phyloP scores from a whole-genome alignment of 1,140 invertebrate genomes.

The Zelostemma sp. region DNA sequence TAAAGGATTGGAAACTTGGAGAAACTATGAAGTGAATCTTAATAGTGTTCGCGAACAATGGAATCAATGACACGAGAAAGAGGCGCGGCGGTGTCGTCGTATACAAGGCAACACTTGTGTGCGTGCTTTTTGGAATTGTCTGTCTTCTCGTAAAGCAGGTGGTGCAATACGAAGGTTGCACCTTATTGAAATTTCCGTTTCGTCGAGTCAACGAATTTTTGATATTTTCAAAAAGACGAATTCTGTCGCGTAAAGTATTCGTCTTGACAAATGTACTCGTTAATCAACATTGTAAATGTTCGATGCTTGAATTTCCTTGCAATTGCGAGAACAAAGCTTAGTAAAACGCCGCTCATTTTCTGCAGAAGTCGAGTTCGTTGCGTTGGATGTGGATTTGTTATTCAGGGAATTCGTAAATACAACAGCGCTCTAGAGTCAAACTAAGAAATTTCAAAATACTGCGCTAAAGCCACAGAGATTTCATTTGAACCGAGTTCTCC shows the following conservation, averaged over 20 bases:
- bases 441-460: conserved; percentile 21
- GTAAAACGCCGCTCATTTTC: conserved; percentile 9
- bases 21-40: conserved; percentile 18
- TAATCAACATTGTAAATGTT: too few species aligned
- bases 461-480: conserved; percentile 1
- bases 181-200: too few species aligned
- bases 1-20: conserved; percentile 3
- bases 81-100: background rate
- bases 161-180: too few species aligned
- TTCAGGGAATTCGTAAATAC: conserved; percentile 22
- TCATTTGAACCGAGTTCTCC: background rate
- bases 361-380: conserved; percentile 22
- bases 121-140: too few species aligned
- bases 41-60: conserved; percentile 7
- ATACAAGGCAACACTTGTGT: too few species aligned
- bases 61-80: background rate
- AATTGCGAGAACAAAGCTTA: conserved; percentile 17
- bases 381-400: conserved; percentile 21
- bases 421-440: background rate
- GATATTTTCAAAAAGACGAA: too few species aligned
- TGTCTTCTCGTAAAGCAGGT: too few species aligned
- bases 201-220: too few species aligned
- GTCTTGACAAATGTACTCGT: too few species aligned
- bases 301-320: too few species aligned
- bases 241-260: too few species aligned